Conservation (phyloP, 2,113 vertebrate genomes). For the Pachycephala philippinensis region DNA sequence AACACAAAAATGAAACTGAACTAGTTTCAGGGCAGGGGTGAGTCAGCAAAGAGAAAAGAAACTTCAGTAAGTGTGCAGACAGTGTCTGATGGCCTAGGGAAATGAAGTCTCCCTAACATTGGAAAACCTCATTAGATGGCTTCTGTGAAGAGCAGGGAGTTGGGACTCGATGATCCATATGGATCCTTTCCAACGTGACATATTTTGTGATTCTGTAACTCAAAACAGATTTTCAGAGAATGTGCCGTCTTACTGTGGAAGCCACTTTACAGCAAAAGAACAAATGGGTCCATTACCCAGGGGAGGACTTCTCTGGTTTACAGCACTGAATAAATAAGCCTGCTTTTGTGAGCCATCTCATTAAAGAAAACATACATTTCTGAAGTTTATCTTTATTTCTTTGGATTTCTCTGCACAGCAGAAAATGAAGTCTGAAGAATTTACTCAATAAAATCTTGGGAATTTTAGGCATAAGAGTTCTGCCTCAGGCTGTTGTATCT, state of each 20-base stretch:
- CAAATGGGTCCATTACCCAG: not conserved
- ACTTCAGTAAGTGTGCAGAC: not conserved
- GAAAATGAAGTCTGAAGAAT: not conserved
- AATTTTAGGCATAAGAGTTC: not conserved
- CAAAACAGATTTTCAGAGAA: not conserved
- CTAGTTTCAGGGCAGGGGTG: not conserved
- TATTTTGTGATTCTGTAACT: not conserved
- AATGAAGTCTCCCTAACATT: not conserved
- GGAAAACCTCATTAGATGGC: not conserved
- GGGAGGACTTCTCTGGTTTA: not conserved
- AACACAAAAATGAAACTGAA: not conserved
- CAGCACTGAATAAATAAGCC: not conserved
- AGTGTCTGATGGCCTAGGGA: not conserved
- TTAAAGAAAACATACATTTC: not conserved
- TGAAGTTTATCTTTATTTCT: not conserved
- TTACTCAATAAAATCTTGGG: not conserved
- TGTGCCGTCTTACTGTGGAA: not conserved
- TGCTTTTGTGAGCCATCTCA: not conserved
- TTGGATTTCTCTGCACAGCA: not conserved
- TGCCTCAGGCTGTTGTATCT: not conserved
- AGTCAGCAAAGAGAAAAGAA: constrained; percentile 23
- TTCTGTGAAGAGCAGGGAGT: not conserved
- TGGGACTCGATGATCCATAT: not conserved
- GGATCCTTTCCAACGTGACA: not conserved
- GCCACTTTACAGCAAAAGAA: not conserved